These are phyloP conservation scores for Acronicta psi DNA, from an alignment of 2,888 invertebrate species.

Conservation along the genomic window DNA sequence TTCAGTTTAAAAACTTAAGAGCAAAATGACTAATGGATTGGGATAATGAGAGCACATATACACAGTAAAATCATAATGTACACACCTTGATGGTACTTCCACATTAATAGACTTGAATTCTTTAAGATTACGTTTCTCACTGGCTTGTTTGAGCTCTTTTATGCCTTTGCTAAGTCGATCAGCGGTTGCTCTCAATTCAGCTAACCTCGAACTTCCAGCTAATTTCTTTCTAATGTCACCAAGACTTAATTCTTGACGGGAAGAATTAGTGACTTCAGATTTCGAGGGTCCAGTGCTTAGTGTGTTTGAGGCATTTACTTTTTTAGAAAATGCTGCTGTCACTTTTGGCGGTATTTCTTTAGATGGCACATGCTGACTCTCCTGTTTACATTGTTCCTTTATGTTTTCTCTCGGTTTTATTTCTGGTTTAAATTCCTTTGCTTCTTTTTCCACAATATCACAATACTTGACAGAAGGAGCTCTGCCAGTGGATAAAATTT, in stretches of 20 bases:
- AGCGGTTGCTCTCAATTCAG: conserved; percentile 92
- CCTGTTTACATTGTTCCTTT: conserved; percentile 23
- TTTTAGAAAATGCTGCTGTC: conserved; percentile 71
- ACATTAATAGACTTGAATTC: conserved; percentile 93
- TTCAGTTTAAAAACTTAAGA: too few species aligned
- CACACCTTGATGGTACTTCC: conserved; percentile 92
- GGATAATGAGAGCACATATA: not conserved
- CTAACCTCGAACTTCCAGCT: conserved; percentile 91
- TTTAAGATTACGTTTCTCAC: conserved; percentile 88
- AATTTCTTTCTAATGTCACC: conserved; percentile 92
- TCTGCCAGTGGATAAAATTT: conserved; percentile 62
- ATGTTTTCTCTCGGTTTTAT: conserved; percentile 23
- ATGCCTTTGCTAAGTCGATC: conserved; percentile 91
- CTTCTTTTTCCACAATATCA: conserved; percentile 39
- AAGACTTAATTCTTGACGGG: conserved; percentile 90
- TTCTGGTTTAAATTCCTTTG: conserved; percentile 35
- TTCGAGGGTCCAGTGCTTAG: conserved; percentile 59
- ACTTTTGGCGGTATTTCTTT: conserved; percentile 36
- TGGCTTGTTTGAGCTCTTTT: conserved; percentile 88
- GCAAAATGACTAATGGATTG: too few species aligned
- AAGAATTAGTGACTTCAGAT: conserved; percentile 80
- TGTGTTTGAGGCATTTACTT: conserved; percentile 72
- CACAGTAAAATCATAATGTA: conserved; percentile 1
- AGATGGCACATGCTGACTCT: conserved; percentile 15
- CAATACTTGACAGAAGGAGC: conserved; percentile 51